Percentiles rank a stretch among this genome's conserved stretches.
phyloP scores from a whole-genome alignment of 2,113 vertebrate species.

The Heliornis fulica region DNA sequence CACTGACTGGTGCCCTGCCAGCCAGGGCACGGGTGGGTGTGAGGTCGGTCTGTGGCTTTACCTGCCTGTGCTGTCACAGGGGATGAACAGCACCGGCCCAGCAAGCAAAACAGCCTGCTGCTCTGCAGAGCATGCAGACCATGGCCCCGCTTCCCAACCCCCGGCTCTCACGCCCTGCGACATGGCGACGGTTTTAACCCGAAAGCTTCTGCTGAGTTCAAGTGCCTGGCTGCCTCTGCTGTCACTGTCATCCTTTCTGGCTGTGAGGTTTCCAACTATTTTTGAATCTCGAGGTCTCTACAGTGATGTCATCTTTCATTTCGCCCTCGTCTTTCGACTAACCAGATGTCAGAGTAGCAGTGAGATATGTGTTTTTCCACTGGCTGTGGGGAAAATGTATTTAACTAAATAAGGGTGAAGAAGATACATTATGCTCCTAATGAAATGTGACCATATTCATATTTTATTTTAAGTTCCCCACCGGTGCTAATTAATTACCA shows the following conservation, averaged over 20 bases:
- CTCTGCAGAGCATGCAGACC: background rate
- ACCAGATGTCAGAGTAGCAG: background rate
- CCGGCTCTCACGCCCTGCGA: background rate
- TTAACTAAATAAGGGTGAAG: background rate
- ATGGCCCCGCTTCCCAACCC: fast-evolving
- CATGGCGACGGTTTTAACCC: fast-evolving
- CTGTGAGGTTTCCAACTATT: background rate
- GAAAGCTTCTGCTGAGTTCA: background rate
- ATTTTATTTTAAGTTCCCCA: conserved; percentile 23
- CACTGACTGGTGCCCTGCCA: no score
- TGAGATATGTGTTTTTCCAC: background rate
- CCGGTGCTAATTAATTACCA: conserved; percentile 54
- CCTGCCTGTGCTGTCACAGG: background rate
- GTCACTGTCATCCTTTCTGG: background rate
- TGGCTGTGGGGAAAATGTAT: background rate
- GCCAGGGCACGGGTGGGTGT: fast-evolving
- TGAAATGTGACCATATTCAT: conserved; percentile 4
- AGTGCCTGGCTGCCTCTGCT: background rate
- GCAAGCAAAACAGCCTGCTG: fast-evolving
- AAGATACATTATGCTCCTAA: conserved; percentile 1
- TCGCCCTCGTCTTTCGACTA: background rate
- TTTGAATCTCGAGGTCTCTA: background rate
- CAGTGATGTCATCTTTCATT: background rate
- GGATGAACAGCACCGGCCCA: background rate
- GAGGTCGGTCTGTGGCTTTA: background rate